Evolutionary conservation across 1,140 invertebrate species (phyloP), one percentile per base, ranked within the genome.

Genomic region (Penaeus chinensis): DNA sequence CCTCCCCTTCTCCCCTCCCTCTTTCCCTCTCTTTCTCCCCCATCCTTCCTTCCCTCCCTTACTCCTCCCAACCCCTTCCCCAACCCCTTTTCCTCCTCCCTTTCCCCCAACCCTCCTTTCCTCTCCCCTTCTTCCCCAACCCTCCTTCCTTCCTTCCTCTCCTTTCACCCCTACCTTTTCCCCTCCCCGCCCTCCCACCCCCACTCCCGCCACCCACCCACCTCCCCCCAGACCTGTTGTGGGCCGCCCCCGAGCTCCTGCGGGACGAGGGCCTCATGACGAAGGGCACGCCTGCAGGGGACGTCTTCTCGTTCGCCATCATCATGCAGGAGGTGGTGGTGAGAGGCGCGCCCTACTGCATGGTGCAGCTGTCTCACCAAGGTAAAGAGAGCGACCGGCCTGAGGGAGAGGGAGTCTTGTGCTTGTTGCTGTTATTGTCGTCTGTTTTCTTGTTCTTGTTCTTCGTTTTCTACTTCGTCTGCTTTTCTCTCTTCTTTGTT

Each of bases 161-260:
- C 5, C 11, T 4, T 13, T 13, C 7, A 0, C 47, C 47, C 7
- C 47, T 4, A 10, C 11, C 47, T 13, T 10, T 47, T 4, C 11
- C 7, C 47, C 47, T 47, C 47, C 11, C 0, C 7, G 1, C 47
- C 7, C 1, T 13, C 47, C 11, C 47, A 69, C 27, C 22, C 66
- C 7, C 66, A 10, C 27, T 69, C 27, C 27, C 66, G 16, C 47
- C 47, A 47, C 11, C 47, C 47, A 47, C 47, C 47, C 47, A 47
- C 47, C 47, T 13, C 11, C 11, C 47, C 47, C 47, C 88, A 98
- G 96, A 96, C 93, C 94, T 98, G 91, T 94, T 99, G 91, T 99
- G 98, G 98, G 98, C 96, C 93, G 97, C 98, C 20, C 98, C 98
- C n/a, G 98, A 99, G 92, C 92, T 99, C 42, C 93, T 99, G 85